phyloP scores from a whole-genome alignment of 2,797 vertebrate species.

The Sebastes taczanowskii region DNA sequence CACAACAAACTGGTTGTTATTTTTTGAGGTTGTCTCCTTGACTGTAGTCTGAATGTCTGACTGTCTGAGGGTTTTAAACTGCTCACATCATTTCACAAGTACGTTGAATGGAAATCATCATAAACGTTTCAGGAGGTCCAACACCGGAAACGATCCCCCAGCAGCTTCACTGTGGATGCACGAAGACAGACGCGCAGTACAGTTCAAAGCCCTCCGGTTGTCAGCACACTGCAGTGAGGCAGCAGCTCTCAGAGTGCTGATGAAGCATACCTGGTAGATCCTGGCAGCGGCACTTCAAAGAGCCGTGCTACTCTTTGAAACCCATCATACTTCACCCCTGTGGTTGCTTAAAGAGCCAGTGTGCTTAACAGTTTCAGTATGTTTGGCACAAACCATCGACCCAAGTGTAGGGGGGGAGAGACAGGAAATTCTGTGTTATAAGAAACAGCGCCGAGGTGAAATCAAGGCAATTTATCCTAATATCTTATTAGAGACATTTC shows the following conservation, averaged over 20 bases:
- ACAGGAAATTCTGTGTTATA: constrained; percentile 80
- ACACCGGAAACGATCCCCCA: constrained; percentile 21
- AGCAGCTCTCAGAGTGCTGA: constrained; percentile 81
- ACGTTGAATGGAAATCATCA: constrained; percentile 27
- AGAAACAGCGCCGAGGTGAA: constrained; percentile 71
- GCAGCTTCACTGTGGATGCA: constrained; percentile 21
- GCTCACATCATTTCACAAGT: constrained; percentile 14
- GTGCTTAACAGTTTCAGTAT: constrained; percentile 91
- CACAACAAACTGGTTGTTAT: constrained; percentile 1
- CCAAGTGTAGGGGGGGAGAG: constrained; percentile 55
- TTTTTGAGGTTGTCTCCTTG: constrained; percentile 17
- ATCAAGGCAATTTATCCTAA: constrained; percentile 74
- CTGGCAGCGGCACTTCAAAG: constrained; percentile 92
- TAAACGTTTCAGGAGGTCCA: constrained; percentile 27
- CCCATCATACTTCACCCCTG: constrained; percentile 87
- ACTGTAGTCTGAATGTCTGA: not conserved
- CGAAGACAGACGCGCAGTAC: constrained; percentile 23
- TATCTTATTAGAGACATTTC: constrained; percentile 68
- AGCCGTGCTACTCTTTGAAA: constrained; percentile 86
- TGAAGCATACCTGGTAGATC: constrained; percentile 92
- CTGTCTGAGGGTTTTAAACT: not conserved
- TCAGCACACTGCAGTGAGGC: constrained; percentile 48
- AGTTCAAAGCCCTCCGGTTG: constrained; percentile 42
- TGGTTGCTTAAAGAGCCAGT: constrained; percentile 88
- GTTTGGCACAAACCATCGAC: constrained; percentile 86